phyloP scores from a whole-genome alignment of 2,888 invertebrate species.

The Argyresthia goedartella region DNA sequence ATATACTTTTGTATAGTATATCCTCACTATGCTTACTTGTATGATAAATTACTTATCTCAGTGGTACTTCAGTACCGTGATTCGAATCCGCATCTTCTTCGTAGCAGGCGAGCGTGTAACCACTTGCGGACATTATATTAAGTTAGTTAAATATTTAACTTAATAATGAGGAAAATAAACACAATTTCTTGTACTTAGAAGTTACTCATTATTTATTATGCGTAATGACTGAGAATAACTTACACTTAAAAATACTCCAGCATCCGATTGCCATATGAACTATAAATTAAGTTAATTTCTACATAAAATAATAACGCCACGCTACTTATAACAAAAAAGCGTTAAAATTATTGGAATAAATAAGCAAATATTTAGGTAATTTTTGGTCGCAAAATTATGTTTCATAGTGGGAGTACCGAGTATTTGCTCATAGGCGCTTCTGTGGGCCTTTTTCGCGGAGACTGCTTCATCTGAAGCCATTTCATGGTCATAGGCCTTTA shows the following conservation, averaged over 20 bases:
- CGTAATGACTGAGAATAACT: constrained; percentile 57
- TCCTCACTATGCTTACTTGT: too few species aligned
- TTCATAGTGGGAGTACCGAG: too few species aligned
- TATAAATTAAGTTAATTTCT: constrained; percentile 15
- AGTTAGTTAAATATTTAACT: too few species aligned
- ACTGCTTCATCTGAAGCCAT: constrained; percentile 59
- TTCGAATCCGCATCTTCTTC: too few species aligned
- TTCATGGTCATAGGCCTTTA: constrained; percentile 31
- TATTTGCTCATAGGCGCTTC: too few species aligned
- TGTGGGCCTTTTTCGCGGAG: constrained; percentile 16
- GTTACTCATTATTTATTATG: constrained; percentile 37
- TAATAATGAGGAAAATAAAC: constrained; percentile 2
- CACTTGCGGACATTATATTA: too few species aligned
- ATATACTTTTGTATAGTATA: too few species aligned
- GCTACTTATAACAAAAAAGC: constrained; percentile 20
- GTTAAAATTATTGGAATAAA: constrained; percentile 22
- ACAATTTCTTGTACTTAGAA: constrained; percentile 13
- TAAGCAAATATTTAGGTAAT: constrained; percentile 21
- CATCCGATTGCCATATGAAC: constrained; percentile 6
- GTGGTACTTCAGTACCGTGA: too few species aligned
- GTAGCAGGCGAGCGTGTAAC: too few species aligned
- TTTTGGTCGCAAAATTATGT: constrained; percentile 22
- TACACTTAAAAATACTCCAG: constrained; percentile 21
- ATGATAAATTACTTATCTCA: too few species aligned
- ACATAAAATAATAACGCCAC: constrained; percentile 20